Conservation (phyloP, 1,140 invertebrate genomes). For the Trissolcus basalis region DNA sequence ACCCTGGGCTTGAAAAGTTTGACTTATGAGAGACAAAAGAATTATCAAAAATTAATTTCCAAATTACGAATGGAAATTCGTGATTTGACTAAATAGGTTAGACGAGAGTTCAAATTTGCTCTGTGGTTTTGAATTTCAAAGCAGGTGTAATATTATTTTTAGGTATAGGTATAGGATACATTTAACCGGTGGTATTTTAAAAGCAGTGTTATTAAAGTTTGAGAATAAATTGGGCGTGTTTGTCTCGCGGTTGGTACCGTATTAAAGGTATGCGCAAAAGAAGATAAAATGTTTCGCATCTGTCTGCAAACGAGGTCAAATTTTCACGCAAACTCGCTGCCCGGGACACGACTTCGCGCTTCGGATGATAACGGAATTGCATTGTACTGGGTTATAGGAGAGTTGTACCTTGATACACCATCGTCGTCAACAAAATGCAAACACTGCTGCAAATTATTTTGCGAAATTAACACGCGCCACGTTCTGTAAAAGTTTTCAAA, state of each 20-base stretch:
- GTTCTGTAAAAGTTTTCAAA: conserved; percentile 27
- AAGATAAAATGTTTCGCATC: conserved; percentile 53
- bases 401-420: conserved; percentile 50
- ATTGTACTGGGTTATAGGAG: conserved; percentile 43
- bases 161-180: too few relatives aligned
- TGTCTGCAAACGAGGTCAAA: conserved; percentile 50
- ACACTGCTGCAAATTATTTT: conserved; percentile 39
- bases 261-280: conserved; percentile 51
- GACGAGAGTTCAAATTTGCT: too few relatives aligned
- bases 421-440: conserved; percentile 52
- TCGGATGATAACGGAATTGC: conserved; percentile 55
- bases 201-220: conserved; percentile 33
- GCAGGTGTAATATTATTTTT: too few relatives aligned
- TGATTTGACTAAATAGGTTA: too few relatives aligned
- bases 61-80: too few relatives aligned
- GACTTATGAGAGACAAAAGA: too few relatives aligned
- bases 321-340: conserved; percentile 47
- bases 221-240: conserved; percentile 43
- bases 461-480: conserved; percentile 38
- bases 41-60: too few relatives aligned
- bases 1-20: too few relatives aligned
- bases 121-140: too few relatives aligned
- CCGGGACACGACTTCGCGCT: conserved; percentile 50
- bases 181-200: neutral
- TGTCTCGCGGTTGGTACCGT: conserved; percentile 35